Conservation (phyloP, 2,797 vertebrate genomes). For the Cuculus canorus region DNA sequence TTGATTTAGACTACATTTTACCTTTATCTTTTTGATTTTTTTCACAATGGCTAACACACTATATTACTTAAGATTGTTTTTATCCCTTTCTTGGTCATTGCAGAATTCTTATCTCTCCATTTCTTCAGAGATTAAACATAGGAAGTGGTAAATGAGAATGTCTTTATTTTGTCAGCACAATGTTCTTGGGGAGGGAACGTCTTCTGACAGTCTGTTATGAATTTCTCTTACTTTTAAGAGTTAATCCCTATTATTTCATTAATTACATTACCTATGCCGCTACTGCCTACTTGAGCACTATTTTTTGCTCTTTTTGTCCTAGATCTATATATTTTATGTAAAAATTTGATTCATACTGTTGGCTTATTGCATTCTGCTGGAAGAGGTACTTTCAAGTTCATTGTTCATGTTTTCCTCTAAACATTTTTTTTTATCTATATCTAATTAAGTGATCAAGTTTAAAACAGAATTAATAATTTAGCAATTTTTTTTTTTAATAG, state of each 20-base stretch:
- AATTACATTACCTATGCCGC: not conserved
- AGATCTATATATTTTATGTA: not conserved
- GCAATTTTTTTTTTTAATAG: not conserved
- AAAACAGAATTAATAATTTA: not conserved
- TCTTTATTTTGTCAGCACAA: not conserved
- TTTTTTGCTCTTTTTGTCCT: not conserved
- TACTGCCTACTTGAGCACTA: not conserved
- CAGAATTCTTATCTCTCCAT: not conserved
- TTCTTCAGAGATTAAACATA: not conserved
- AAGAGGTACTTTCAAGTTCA: not conserved
- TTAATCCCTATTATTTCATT: not conserved
- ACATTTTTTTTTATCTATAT: not conserved
- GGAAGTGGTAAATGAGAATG: not conserved
- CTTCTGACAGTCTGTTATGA: not conserved
- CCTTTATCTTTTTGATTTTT: not conserved
- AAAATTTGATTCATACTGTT: not conserved
- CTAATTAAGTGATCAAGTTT: not conserved
- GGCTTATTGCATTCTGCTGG: not conserved
- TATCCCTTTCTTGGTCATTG: not conserved
- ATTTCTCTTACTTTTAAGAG: not conserved
- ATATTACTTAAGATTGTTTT: not conserved
- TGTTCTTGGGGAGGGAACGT: not conserved
- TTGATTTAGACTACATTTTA: not conserved
- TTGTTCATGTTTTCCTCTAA: not conserved
- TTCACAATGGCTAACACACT: not conserved